phyloP scores from a whole-genome alignment of 2,888 invertebrate genomes.

The Spialia ferax region DNA sequence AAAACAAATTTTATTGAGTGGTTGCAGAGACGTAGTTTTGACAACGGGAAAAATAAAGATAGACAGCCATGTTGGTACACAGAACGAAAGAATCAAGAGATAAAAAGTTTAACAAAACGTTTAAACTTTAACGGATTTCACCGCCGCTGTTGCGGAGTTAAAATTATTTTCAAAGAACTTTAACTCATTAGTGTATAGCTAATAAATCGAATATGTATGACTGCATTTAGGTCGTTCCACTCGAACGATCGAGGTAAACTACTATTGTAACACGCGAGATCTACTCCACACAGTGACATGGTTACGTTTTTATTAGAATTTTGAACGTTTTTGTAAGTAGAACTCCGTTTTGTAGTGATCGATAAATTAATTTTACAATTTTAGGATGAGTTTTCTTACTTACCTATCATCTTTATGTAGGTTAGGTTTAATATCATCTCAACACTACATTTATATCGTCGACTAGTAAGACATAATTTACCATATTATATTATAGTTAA shows the following conservation, averaged over 20 bases:
- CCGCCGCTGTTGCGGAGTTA: slow-evolving; percentile 12
- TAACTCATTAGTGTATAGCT: slow-evolving; percentile 46
- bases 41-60: too few species aligned
- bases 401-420: too few species aligned
- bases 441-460: too few species aligned
- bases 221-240: slow-evolving; percentile 52
- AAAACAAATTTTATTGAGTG: too few species aligned
- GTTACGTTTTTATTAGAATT: slow-evolving; percentile 25
- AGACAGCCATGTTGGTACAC: too few species aligned
- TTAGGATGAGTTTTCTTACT: neutral
- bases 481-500: too few species aligned
- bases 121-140: too few species aligned
- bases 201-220: slow-evolving; percentile 51
- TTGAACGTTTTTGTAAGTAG: slow-evolving; percentile 15
- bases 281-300: slow-evolving; percentile 31
- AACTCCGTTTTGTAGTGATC: neutral
- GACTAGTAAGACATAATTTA: too few species aligned
- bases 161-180: slow-evolving; percentile 47
- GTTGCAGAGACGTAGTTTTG: too few species aligned
- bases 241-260: slow-evolving; percentile 49
- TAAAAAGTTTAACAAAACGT: slow-evolving; percentile 26
- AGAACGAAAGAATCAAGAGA: neutral
- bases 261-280: slow-evolving; percentile 49
- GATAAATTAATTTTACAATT: neutral
- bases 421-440: too few species aligned